These are phyloP conservation scores for Lasioglossum figueresi DNA, from an alignment of 2,888 invertebrate species.

Conservation along the genomic window DNA sequence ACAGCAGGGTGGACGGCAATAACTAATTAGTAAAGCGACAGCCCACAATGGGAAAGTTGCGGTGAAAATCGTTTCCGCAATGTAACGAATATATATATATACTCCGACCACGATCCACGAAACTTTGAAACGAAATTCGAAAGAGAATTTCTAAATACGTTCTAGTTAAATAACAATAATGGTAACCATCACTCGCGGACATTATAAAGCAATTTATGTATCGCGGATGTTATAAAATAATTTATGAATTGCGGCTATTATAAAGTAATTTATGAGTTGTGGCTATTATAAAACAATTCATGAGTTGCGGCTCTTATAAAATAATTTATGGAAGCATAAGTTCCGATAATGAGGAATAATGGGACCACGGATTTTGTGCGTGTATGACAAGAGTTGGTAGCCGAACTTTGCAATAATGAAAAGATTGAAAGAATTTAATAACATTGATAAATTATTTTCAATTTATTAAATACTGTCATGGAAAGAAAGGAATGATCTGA, in stretches of 20 bases:
- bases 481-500: too few relatives aligned
- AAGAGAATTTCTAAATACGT: not conserved
- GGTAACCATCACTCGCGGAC: not conserved
- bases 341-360: not conserved
- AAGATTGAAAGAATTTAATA: too few relatives aligned
- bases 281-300: not conserved
- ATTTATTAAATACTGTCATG: too few relatives aligned
- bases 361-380: not conserved
- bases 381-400: not conserved
- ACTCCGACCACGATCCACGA: not conserved
- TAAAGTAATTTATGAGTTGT: not conserved
- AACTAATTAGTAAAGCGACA: constrained; percentile 1
- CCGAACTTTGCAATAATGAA: not conserved
- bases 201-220: not conserved
- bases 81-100: not conserved
- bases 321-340: not conserved
- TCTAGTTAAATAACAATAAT: not conserved
- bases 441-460: too few relatives aligned
- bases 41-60: not conserved
- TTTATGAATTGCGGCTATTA: not conserved
- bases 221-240: not conserved
- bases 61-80: not conserved
- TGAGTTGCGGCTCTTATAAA: too few relatives aligned
- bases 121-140: not conserved
- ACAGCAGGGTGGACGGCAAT: not conserved